These are phyloP conservation scores for Sphaerodactylus townsendi DNA, from an alignment of 2,113 vertebrate genomes.

Conservation along the genomic window DNA sequence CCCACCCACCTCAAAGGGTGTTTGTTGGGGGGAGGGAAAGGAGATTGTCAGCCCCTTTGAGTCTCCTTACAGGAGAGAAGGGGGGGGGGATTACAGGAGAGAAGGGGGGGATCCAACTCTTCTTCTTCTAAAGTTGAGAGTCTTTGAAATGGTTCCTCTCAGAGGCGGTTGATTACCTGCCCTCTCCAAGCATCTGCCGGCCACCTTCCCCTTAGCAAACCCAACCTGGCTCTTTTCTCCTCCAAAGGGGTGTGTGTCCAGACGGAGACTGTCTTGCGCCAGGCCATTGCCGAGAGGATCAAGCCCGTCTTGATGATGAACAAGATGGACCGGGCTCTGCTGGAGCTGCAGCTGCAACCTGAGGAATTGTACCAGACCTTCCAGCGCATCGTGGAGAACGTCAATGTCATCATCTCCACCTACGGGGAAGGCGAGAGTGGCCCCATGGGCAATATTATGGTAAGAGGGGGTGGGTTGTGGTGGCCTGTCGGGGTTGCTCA, in stretches of 20 bases:
- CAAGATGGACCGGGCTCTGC: conserved; percentile 95
- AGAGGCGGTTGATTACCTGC: too few species aligned
- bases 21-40: too few species aligned
- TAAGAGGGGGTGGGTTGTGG: conserved; percentile 70
- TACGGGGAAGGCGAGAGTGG: conserved; percentile 90
- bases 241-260: conserved; percentile 90
- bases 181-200: background rate
- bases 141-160: too few species aligned
- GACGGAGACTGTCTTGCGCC: conserved; percentile 94
- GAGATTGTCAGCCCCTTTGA: too few species aligned
- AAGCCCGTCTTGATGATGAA: conserved; percentile 98
- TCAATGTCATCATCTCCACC: conserved; percentile 95
- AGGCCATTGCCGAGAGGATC: conserved; percentile 94
- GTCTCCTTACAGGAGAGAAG: too few species aligned
- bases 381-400: conserved; percentile 94
- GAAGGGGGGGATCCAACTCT: too few species aligned
- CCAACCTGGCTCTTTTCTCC: background rate
- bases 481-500: too few species aligned
- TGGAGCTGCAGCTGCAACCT: conserved; percentile 91
- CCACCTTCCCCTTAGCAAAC: too few species aligned
- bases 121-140: too few species aligned
- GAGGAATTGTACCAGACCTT: conserved; percentile 95
- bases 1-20: too few species aligned
- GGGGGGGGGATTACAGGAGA: too few species aligned
- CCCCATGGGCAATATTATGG: conserved; percentile 95